These are phyloP conservation scores for Rhopalosiphum maidis DNA, from an alignment of 1,140 invertebrate genomes.

Conservation along the genomic window DNA sequence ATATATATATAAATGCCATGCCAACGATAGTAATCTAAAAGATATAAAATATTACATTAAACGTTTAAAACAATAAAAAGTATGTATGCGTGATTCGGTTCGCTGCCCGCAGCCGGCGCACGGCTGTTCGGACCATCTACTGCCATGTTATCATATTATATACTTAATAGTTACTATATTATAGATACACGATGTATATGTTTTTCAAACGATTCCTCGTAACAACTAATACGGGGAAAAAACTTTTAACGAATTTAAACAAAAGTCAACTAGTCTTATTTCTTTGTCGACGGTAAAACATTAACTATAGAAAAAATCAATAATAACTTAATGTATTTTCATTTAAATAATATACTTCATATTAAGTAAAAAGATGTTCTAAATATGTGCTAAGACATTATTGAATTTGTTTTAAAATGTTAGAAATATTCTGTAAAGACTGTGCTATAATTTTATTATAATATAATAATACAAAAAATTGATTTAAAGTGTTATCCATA, in stretches of 20 bases:
- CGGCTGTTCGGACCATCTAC: neutral
- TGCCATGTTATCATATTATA: neutral
- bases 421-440: no score
- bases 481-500: neutral
- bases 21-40: neutral
- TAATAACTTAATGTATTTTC: neutral
- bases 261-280: neutral
- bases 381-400: neutral
- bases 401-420: neutral
- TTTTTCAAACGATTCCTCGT: neutral
- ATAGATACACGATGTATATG: neutral
- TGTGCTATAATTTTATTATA: no score
- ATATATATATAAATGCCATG: neutral
- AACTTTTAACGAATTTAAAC: neutral
- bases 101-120: neutral
- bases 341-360: neutral
- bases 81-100: neutral
- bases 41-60: slow-evolving; percentile 4
- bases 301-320: neutral
- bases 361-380: no score
- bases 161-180: no score
- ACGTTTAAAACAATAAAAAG: slow-evolving; percentile 32
- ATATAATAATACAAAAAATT: neutral
- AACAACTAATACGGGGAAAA: neutral
- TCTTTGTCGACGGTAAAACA: neutral